Conservation (phyloP, 2,888 invertebrate genomes). For the Eutolmus rufibarbis region DNA sequence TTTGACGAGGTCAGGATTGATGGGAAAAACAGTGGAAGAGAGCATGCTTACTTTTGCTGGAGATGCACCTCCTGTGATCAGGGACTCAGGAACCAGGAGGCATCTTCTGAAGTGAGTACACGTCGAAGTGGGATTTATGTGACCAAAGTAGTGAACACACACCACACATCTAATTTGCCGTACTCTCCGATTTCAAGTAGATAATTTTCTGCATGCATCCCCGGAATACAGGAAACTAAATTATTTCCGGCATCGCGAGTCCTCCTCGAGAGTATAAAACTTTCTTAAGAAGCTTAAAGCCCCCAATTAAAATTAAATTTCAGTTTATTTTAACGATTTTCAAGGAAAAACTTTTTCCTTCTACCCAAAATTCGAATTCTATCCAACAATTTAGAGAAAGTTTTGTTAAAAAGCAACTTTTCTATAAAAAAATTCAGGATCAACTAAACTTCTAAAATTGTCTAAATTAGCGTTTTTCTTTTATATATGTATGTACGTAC, state of each 20-base stretch:
- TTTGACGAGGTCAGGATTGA: slow-evolving; percentile 44
- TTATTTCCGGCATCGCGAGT: neutral
- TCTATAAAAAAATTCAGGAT: neutral
- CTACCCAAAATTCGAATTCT: neutral
- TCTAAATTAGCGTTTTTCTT: neutral
- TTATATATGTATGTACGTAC: neutral
- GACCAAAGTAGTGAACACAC: neutral
- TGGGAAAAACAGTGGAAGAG: slow-evolving; percentile 1
- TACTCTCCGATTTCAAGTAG: neutral
- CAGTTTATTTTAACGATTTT: neutral
- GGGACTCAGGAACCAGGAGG: neutral
- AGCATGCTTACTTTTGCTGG: slow-evolving; percentile 23
- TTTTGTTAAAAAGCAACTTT: neutral
- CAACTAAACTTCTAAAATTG: neutral
- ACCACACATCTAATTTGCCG: neutral
- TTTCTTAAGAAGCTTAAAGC: neutral
- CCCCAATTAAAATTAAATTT: neutral
- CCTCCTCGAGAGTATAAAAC: neutral
- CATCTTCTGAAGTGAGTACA: neutral
- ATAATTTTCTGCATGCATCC: neutral
- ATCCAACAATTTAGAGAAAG: neutral
- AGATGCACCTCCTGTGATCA: neutral
- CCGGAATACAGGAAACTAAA: neutral
- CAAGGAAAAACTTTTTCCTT: neutral
- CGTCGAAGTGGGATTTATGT: neutral